A percentile compares a stretch with the other conserved stretches of the same genome.
phyloP scores from a whole-genome alignment of 2,888 invertebrate genomes.

The Idaea straminata region DNA sequence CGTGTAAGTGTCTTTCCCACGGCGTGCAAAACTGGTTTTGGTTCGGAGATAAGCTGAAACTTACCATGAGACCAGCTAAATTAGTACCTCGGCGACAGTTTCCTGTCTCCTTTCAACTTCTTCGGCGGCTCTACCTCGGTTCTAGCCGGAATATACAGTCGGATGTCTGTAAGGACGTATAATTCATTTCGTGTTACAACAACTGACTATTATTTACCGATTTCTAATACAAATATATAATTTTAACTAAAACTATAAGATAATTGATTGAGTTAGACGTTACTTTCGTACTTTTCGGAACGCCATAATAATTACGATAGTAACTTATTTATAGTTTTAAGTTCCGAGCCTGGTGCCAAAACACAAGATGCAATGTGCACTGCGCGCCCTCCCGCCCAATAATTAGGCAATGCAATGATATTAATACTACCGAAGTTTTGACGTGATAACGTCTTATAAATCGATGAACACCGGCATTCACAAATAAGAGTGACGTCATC shows the following conservation, averaged over 20 bases:
- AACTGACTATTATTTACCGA: not conserved
- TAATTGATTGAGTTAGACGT: too few relatives aligned
- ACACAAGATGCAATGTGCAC: too few relatives aligned
- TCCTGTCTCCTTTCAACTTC: slow-evolving; percentile 62
- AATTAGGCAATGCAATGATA: too few relatives aligned
- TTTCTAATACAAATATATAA: not conserved
- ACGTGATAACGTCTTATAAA: too few relatives aligned
- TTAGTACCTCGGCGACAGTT: slow-evolving; percentile 73
- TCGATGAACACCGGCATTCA: too few relatives aligned
- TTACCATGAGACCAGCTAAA: slow-evolving; percentile 66
- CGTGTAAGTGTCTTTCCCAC: slow-evolving; percentile 73
- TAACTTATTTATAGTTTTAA: too few relatives aligned
- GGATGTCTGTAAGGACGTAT: slow-evolving; percentile 16
- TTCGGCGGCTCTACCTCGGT: slow-evolving; percentile 38
- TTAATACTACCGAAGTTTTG: too few relatives aligned
- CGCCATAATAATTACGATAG: too few relatives aligned
- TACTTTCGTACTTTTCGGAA: too few relatives aligned
- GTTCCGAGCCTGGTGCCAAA: too few relatives aligned
- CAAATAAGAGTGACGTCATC: too few relatives aligned
- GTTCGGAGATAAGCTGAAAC: slow-evolving; percentile 70
- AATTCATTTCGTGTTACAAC: slow-evolving; percentile 3
- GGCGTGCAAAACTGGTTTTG: slow-evolving; percentile 73
- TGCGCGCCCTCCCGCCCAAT: too few relatives aligned
- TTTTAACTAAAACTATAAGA: not conserved
- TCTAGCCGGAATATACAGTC: slow-evolving; percentile 18